A percentile compares a stretch with the other conserved stretches of the same genome.
Evolutionary conservation across 2,888 invertebrate genomes (phyloP).

Genomic region (Pycnomerus fuliginosus): DNA sequence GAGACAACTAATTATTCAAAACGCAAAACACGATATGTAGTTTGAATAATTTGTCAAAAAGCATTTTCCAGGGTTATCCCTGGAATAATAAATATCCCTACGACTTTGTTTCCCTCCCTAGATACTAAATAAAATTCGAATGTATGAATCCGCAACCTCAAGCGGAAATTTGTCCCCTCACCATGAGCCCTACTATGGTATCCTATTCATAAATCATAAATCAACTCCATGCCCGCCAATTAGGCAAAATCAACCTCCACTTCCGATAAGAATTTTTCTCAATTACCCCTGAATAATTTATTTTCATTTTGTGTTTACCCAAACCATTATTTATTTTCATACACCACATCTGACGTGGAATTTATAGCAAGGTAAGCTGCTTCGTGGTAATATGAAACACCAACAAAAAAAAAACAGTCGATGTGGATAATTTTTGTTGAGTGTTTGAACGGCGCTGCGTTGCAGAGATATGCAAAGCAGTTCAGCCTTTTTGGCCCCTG

Average conservation of each 20-base stretch:
- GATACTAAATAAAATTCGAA: conserved; percentile 21
- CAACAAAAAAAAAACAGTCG: conserved; percentile 9
- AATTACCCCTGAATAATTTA: conserved; percentile 30
- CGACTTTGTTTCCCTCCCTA: conserved; percentile 15
- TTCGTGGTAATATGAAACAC: conserved; percentile 3
- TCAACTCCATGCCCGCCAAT: conserved; percentile 21
- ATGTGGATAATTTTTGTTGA: conserved; percentile 19
- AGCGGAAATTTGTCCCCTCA: conserved; percentile 23
- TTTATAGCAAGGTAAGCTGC: conserved; percentile 20
- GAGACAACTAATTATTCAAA: too few relatives aligned
- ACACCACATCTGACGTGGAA: conserved; percentile 16
- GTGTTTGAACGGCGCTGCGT: conserved; percentile 12
- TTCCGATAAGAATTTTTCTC: conserved; percentile 29
- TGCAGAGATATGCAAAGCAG: conserved; percentile 23
- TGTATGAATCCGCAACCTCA: conserved; percentile 11
- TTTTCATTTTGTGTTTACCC: conserved; percentile 24
- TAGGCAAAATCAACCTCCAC: conserved; percentile 26
- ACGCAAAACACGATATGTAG: too few relatives aligned
- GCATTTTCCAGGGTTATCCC: too few relatives aligned
- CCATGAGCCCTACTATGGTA: conserved; percentile 5
- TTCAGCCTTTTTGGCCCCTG: conserved; percentile 14
- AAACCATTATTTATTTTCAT: conserved; percentile 19
- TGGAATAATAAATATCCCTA: conserved; percentile 14
- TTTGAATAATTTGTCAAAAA: too few relatives aligned
- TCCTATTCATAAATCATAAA: conserved; percentile 12